Conservation (phyloP, 92 coral and sea anemone genomes). For the Phenganax stokvisi region DNA sequence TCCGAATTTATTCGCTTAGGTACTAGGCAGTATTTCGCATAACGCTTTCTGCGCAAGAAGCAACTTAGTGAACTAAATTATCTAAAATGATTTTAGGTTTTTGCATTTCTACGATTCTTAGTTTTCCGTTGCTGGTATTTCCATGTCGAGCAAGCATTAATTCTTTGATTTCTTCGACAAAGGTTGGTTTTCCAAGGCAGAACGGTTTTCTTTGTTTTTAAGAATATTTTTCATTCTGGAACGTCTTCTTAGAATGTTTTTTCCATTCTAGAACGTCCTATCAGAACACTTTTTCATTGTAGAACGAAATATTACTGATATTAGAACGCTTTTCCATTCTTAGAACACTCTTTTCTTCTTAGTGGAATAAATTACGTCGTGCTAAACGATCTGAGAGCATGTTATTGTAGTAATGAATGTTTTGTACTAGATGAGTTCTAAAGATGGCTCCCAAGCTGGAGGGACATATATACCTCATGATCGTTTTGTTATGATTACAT, state of each 20-base stretch:
- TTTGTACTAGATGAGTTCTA: too few species aligned
- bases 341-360: too few species aligned
- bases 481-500: constrained; percentile 68
- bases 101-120: constrained; percentile 82
- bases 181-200: constrained; percentile 21
- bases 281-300: too few species aligned
- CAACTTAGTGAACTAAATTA: neutral
- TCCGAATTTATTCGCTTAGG: constrained; percentile 68
- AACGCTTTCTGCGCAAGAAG: neutral
- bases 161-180: constrained; percentile 60
- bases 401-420: too few species aligned
- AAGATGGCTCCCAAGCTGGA: constrained; percentile 50
- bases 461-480: constrained; percentile 81
- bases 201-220: neutral
- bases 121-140: constrained; percentile 91
- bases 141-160: constrained; percentile 88
- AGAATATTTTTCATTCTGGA: neutral
- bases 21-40: constrained; percentile 17
- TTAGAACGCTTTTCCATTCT: too few species aligned
- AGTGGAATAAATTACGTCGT: too few species aligned
- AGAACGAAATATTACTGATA: too few species aligned
- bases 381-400: too few species aligned
- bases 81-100: constrained; percentile 56
- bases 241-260: too few species aligned
- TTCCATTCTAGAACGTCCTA: too few species aligned